A percentile compares a stretch with the other conserved stretches of the same genome.
These are phyloP conservation scores for Rhinophrynus dorsalis DNA, from an alignment of 2,797 vertebrate species.

Conservation along the genomic window DNA sequence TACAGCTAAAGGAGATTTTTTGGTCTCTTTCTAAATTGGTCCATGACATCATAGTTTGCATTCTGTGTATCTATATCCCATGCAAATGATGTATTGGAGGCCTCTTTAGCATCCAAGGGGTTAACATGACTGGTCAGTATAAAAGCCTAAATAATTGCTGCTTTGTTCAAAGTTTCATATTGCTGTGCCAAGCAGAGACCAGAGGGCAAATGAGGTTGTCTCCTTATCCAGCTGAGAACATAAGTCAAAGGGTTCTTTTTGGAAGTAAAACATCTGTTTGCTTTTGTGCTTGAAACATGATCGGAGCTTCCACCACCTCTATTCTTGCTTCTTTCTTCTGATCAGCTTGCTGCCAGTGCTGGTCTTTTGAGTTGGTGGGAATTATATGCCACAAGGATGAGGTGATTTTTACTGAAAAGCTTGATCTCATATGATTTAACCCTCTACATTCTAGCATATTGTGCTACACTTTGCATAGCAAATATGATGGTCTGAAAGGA, in stretches of 20 bases:
- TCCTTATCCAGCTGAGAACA: conserved; percentile 23
- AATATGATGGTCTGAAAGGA: too few species aligned
- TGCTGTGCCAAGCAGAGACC: conserved; percentile 6
- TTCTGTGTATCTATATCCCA: too few species aligned
- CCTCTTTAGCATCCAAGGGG: too few species aligned
- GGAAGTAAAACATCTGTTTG: conserved; percentile 41
- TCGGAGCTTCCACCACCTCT: conserved; percentile 16
- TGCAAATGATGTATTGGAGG: too few species aligned
- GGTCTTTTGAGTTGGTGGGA: neutral
- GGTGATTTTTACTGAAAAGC: neutral
- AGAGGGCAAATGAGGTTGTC: conserved; percentile 5
- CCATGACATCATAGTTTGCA: too few species aligned
- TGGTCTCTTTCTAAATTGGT: too few species aligned
- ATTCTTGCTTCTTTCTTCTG: neutral
- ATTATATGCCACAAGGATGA: neutral
- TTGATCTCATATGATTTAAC: too few species aligned
- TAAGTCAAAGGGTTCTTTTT: conserved; percentile 39
- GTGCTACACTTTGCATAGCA: too few species aligned
- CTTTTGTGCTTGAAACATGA: conserved; percentile 20
- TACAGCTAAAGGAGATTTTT: too few species aligned
- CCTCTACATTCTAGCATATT: too few species aligned
- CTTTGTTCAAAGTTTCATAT: conserved; percentile 20
- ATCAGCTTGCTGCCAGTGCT: neutral
- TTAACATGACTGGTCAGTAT: neutral
- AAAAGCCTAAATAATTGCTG: neutral